These are phyloP conservation scores for Vanessa atalanta DNA, from an alignment of 1,140 invertebrate genomes.

Conservation along the genomic window DNA sequence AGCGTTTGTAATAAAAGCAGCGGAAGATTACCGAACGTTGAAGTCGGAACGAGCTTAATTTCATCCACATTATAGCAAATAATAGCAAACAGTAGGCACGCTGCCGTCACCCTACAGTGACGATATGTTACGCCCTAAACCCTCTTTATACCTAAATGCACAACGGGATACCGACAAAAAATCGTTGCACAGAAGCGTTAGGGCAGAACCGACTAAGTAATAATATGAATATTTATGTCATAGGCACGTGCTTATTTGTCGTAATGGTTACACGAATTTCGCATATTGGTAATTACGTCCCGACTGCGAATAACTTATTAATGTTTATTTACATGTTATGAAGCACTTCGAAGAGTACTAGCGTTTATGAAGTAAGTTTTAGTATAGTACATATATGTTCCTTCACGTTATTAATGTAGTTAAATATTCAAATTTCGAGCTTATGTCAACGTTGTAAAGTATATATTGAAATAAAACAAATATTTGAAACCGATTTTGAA, in stretches of 20 bases:
- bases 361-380: constrained; percentile 16
- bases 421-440: neutral
- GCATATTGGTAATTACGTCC: constrained; percentile 69
- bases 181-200: constrained; percentile 50
- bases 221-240: constrained; percentile 79
- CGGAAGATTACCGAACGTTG: constrained; percentile 64
- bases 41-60: constrained; percentile 71
- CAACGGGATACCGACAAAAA: constrained; percentile 70
- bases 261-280: constrained; percentile 72
- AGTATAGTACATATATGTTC: constrained; percentile 4
- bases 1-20: constrained; percentile 70
- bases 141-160: constrained; percentile 76
- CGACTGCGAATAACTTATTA: constrained; percentile 47
- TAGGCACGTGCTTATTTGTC: constrained; percentile 70
- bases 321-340: constrained; percentile 43
- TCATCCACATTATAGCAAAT: constrained; percentile 77
- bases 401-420: neutral
- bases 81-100: constrained; percentile 75
- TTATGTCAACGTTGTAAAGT: neutral
- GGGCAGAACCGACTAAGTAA: constrained; percentile 57
- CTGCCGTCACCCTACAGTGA: constrained; percentile 52
- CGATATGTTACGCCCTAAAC: constrained; percentile 74
- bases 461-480: neutral
- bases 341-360: constrained; percentile 35
- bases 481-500: neutral